Evolutionary conservation across 2,113 vertebrate species (phyloP).

Genomic region (Pipa parva): DNA sequence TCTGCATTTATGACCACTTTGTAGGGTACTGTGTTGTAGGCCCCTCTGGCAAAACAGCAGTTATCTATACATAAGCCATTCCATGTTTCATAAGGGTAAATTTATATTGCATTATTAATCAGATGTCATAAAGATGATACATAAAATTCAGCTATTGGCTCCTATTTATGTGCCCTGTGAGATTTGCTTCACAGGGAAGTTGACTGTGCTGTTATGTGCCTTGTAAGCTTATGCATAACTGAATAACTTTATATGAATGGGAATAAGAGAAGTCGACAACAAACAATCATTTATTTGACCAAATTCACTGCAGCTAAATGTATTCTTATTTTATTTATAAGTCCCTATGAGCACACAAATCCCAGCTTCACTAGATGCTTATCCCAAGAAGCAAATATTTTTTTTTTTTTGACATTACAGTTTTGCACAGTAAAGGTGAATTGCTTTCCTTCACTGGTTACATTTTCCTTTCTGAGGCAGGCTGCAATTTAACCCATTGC

Average conservation of each 20-base stretch:
- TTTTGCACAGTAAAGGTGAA: no score
- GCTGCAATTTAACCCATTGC: no score
- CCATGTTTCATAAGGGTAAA: constrained; percentile 19
- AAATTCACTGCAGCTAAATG: background rate
- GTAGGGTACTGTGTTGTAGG: background rate
- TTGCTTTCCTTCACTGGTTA: no score
- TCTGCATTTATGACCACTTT: constrained; percentile 17
- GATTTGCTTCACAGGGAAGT: background rate
- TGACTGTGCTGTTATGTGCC: background rate
- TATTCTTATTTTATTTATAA: background rate
- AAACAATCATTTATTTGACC: background rate
- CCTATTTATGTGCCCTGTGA: background rate
- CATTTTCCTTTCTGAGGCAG: no score
- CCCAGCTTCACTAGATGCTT: background rate
- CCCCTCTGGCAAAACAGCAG: constrained; percentile 21
- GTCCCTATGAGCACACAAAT: background rate
- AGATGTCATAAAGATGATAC: constrained; percentile 18
- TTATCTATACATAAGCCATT: constrained; percentile 27
- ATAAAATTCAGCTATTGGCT: background rate
- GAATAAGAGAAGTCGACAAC: background rate
- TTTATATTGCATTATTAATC: constrained; percentile 33
- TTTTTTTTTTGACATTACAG: no score
- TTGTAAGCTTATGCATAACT: background rate
- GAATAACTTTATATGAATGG: background rate
- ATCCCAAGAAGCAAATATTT: no score